Percentiles rank a stretch among this genome's conserved stretches.
Evolutionary conservation across 2,113 vertebrate species (phyloP).

Genomic region (Poeciliopsis turrubarensis): DNA sequence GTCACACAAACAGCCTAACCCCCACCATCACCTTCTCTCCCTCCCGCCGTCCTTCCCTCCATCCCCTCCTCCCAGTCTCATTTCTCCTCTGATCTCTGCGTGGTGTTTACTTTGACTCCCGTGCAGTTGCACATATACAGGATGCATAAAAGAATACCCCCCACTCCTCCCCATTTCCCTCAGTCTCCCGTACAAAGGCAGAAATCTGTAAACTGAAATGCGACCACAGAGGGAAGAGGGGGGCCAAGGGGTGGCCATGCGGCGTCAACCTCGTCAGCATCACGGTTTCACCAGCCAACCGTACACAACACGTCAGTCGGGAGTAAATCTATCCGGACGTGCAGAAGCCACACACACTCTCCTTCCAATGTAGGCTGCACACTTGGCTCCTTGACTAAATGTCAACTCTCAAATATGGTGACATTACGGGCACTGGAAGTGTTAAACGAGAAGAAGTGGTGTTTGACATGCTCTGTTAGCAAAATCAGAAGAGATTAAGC

Average conservation of each 20-base stretch:
- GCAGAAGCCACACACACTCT: conserved; percentile 25
- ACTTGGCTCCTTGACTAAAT: conserved; percentile 42
- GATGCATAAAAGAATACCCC: conserved; percentile 33
- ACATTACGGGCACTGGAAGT: conserved; percentile 3
- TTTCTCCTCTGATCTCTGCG: conserved; percentile 55
- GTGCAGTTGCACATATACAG: conserved; percentile 41
- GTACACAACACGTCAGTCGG: conserved; percentile 36
- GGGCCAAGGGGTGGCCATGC: conserved; percentile 27
- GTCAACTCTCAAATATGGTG: conserved; percentile 39
- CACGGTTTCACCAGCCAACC: conserved; percentile 33
- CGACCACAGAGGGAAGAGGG: conserved; percentile 23
- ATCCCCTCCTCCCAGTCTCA: conserved; percentile 29
- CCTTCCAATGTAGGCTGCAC: conserved; percentile 25
- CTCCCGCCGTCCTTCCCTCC: neutral
- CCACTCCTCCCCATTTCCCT: neutral
- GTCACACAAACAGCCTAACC: conserved; percentile 59
- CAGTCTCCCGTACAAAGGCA: neutral
- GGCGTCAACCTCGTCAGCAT: conserved; percentile 44
- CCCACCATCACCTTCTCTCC: conserved; percentile 11
- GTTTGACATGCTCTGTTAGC: conserved; percentile 23
- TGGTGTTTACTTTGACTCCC: conserved; percentile 62
- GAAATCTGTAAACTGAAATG: conserved; percentile 24
- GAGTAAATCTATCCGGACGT: conserved; percentile 40
- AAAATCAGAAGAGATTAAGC: conserved; percentile 33
- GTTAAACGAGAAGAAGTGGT: conserved; percentile 2